Evolutionary conservation across 2,113 vertebrate species (phyloP).

Genomic region (Montifringilla adamsi): DNA sequence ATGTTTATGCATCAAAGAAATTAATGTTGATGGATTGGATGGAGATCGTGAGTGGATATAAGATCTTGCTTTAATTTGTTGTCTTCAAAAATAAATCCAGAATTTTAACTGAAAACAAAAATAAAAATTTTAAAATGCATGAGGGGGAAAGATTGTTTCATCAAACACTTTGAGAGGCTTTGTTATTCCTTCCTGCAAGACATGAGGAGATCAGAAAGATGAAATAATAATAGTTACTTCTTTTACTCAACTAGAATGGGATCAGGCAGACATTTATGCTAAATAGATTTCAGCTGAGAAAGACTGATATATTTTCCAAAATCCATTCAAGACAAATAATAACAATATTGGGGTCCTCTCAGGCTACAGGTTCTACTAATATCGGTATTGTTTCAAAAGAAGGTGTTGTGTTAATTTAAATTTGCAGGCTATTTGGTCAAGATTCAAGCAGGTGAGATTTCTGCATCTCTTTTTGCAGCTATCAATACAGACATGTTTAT

Average conservation of each 20-base stretch:
- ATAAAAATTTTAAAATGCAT: background rate
- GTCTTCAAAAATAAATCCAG: background rate
- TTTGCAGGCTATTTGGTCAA: background rate
- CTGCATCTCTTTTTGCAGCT: background rate
- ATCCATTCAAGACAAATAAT: background rate
- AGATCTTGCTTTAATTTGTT: background rate
- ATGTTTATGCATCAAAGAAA: background rate
- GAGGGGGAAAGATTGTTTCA: background rate
- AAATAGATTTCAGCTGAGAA: background rate
- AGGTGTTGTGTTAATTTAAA: background rate
- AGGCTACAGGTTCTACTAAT: background rate
- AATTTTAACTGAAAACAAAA: background rate
- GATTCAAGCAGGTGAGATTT: background rate
- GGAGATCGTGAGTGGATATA: background rate
- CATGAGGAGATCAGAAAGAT: background rate
- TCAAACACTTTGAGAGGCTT: background rate
- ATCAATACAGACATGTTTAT: background rate
- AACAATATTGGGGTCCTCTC: background rate
- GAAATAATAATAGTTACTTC: background rate
- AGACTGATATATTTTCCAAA: background rate
- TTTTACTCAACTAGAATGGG: background rate
- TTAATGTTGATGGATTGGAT: background rate
- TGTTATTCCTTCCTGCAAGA: background rate
- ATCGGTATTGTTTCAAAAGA: background rate
- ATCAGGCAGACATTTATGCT: background rate